These are phyloP conservation scores for Pegoplata infirma DNA, from an alignment of 2,888 invertebrate genomes.

Conservation along the genomic window DNA sequence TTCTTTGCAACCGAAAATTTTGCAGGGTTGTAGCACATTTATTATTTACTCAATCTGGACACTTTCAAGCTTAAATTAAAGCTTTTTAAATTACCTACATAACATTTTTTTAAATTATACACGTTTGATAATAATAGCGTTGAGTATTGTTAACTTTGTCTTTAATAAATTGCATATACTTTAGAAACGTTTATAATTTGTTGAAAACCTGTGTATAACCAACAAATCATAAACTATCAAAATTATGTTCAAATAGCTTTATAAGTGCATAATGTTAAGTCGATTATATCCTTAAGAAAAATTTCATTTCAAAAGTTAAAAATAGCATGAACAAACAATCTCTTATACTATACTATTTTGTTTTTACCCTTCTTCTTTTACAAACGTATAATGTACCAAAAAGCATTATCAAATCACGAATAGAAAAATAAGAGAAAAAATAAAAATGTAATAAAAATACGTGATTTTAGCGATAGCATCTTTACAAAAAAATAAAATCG, in stretches of 20 bases:
- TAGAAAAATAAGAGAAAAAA: slow-evolving; percentile 18
- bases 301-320: slow-evolving; percentile 18
- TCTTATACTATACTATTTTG: background rate
- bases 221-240: background rate
- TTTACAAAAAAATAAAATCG: slow-evolving; percentile 69
- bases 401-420: slow-evolving; percentile 41
- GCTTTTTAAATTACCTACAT: too few species aligned
- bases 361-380: slow-evolving; percentile 21
- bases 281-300: background rate
- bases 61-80: too few species aligned
- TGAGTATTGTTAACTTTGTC: too few species aligned
- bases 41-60: too few species aligned
- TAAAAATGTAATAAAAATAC: slow-evolving; percentile 44
- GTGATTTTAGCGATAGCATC: slow-evolving; percentile 54
- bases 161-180: too few species aligned
- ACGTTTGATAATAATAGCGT: too few species aligned
- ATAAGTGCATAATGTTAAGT: slow-evolving; percentile 12
- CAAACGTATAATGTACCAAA: slow-evolving; percentile 29
- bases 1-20: too few species aligned
- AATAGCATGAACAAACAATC: background rate
- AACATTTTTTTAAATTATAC: too few species aligned
- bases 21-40: too few species aligned
- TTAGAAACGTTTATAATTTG: too few species aligned
- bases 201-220: too few species aligned
- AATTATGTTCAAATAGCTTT: background rate